Evolutionary conservation across 2,113 vertebrate species (phyloP).

Genomic region (Paedocypris sp.): DNA sequence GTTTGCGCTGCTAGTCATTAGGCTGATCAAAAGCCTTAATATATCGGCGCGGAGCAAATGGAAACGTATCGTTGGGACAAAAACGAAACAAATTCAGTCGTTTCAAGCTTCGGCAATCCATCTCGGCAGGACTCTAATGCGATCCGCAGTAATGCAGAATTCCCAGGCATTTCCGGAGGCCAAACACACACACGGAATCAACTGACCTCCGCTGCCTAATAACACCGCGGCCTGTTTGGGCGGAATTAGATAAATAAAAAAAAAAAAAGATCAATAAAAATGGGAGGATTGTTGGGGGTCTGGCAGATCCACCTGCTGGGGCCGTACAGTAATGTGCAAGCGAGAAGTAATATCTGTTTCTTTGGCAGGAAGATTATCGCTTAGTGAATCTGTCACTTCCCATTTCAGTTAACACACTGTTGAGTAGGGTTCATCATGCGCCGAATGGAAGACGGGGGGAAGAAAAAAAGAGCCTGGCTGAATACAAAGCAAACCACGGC

Average conservation of each 20-base stretch:
- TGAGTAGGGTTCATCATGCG: conserved; percentile 56
- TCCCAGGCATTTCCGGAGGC: neutral
- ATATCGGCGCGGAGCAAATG: too few relatives aligned
- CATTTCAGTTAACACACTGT: conserved; percentile 71
- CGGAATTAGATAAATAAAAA: conserved; percentile 56
- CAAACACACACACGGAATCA: neutral
- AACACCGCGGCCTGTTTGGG: conserved; percentile 41
- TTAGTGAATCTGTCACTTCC: conserved; percentile 80
- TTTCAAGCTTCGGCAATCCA: neutral
- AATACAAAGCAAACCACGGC: conserved; percentile 35
- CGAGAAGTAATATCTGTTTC: conserved; percentile 62
- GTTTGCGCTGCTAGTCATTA: too few relatives aligned
- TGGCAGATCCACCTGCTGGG: conserved; percentile 16
- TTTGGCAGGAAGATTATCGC: conserved; percentile 64
- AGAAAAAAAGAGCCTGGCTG: conserved; percentile 29
- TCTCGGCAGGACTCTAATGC: neutral
- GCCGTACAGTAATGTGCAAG: conserved; percentile 50
- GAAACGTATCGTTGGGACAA: too few relatives aligned
- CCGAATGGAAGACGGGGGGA: conserved; percentile 43
- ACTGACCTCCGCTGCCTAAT: conserved; percentile 42
- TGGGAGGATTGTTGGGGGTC: conserved; percentile 38
- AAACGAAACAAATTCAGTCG: neutral
- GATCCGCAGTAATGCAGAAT: neutral
- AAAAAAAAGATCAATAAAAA: conserved; percentile 57
- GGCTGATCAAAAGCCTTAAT: too few relatives aligned